Evolutionary conservation across 2,888 invertebrate genomes (phyloP).

Genomic region (Melieria omissa): DNA sequence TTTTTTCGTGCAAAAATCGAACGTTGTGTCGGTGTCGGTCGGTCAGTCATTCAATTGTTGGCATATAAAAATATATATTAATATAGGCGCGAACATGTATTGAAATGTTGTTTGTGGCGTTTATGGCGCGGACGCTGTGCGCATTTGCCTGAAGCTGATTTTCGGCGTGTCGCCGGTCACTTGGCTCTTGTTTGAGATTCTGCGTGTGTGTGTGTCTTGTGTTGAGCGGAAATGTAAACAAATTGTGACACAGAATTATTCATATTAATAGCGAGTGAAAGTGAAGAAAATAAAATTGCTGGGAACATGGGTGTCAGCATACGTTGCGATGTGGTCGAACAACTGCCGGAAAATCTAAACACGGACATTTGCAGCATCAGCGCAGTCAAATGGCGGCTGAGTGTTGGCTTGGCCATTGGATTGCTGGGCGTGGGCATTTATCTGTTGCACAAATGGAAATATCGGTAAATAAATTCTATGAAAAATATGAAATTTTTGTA

Average conservation of each 20-base stretch:
- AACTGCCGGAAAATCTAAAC: slow-evolving; percentile 46
- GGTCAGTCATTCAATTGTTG: not conserved
- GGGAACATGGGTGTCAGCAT: slow-evolving; percentile 47
- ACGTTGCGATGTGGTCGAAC: slow-evolving; percentile 49
- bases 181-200: too few relatives aligned
- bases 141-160: too few relatives aligned
- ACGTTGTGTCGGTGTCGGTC: too few relatives aligned
- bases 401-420: slow-evolving; percentile 40
- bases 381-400: slow-evolving; percentile 49
- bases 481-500: too few relatives aligned
- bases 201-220: not conserved
- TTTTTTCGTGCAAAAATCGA: too few relatives aligned
- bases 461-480: slow-evolving; percentile 45
- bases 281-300: not conserved
- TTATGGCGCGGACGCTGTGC: too few relatives aligned
- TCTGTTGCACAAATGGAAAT: slow-evolving; percentile 49
- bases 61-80: not conserved
- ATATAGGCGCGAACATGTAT: too few relatives aligned
- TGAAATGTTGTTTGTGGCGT: too few relatives aligned
- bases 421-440: slow-evolving; percentile 48
- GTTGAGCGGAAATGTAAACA: not conserved
- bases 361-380: slow-evolving; percentile 58
- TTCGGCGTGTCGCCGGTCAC: too few relatives aligned
- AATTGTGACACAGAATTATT: not conserved
- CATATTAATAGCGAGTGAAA: too few relatives aligned